These are phyloP conservation scores for Hirtodrosophila confusa DNA, from an alignment of 2,888 invertebrate species.

Conservation along the genomic window DNA sequence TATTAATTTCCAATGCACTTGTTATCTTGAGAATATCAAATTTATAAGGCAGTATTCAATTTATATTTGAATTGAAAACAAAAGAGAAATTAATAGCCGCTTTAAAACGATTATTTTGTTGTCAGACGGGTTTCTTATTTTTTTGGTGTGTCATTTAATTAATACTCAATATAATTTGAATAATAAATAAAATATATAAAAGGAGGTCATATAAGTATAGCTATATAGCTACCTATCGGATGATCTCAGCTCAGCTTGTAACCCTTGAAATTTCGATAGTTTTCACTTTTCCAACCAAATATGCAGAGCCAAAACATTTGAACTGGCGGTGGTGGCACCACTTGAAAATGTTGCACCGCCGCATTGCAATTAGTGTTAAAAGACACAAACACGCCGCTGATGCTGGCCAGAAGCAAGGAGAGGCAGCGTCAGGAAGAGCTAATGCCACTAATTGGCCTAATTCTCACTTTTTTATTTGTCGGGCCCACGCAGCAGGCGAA, in stretches of 20 bases:
- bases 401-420: conserved; percentile 32
- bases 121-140: conserved; percentile 5
- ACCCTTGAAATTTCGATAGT: conserved; percentile 2
- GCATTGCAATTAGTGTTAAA: conserved; percentile 73
- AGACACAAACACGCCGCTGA: conserved; percentile 64
- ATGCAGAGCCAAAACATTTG: conserved; percentile 12
- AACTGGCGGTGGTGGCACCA: conserved; percentile 29
- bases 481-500: conserved; percentile 58
- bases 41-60: conserved; percentile 30
- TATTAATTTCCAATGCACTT: conserved; percentile 29
- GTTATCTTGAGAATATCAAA: conserved; percentile 40
- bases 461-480: conserved; percentile 61
- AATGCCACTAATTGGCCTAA: conserved; percentile 75
- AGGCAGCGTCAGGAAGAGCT: conserved; percentile 44
- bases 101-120: conserved; percentile 16
- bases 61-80: conserved; percentile 26
- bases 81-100: conserved; percentile 16
- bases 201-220: neutral
- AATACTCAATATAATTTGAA: conserved; percentile 16
- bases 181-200: conserved; percentile 9
- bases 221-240: too few species aligned
- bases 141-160: conserved; percentile 3
- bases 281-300: conserved; percentile 1
- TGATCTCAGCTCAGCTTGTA: neutral
- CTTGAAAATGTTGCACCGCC: conserved; percentile 33